phyloP scores from a whole-genome alignment of 2,113 vertebrate species.

The Hepsetus odoe region DNA sequence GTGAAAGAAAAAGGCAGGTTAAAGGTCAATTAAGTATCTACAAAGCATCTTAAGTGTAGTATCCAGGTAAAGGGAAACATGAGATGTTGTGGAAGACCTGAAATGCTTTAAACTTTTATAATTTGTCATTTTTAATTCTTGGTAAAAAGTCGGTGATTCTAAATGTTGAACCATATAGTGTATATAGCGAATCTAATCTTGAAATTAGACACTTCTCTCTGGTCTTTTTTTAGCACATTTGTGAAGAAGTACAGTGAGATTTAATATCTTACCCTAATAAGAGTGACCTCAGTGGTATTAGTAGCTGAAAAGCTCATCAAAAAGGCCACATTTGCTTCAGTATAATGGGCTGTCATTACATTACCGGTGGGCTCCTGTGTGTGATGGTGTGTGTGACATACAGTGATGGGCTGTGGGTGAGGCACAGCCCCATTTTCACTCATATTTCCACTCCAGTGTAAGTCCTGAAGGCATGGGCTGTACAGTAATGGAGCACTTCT shows the following conservation, averaged over 20 bases:
- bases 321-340: background rate
- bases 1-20: no score
- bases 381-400: background rate
- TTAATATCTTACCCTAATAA: background rate
- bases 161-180: no score
- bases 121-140: no score
- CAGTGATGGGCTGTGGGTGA: background rate
- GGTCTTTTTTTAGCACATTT: no score
- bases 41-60: no score
- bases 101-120: no score
- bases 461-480: background rate
- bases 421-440: background rate
- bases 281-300: background rate
- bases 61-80: no score
- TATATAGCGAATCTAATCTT: no score
- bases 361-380: background rate
- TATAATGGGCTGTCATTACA: background rate
- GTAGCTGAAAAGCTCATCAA: background rate
- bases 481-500: conserved; percentile 10
- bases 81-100: no score
- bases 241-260: background rate
- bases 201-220: no score
- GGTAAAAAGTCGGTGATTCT: no score
- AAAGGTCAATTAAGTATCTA: no score
- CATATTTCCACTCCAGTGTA: conserved; percentile 7